Evolutionary conservation across 2,888 invertebrate genomes (phyloP).

Genomic region (Cerceris rybyensis): DNA sequence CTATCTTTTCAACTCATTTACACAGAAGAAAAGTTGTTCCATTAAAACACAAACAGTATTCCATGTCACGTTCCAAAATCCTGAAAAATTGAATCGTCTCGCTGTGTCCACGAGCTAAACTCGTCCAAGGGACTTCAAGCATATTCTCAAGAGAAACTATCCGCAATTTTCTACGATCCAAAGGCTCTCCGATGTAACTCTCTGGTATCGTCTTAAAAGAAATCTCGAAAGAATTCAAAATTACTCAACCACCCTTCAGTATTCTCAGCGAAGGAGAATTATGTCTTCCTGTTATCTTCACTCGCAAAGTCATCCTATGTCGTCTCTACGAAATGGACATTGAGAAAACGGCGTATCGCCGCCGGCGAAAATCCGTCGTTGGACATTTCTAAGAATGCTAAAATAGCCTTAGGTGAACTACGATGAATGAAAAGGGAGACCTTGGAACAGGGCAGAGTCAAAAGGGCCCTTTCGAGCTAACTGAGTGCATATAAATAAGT

Average conservation of each 20-base stretch:
- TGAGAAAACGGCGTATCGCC: conserved; percentile 34
- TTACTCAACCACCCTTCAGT: neutral
- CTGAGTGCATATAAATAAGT: conserved; percentile 61
- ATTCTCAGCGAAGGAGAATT: conserved; percentile 5
- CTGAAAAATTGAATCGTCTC: too few species aligned
- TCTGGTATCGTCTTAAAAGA: too few species aligned
- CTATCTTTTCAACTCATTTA: too few species aligned
- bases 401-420: conserved; percentile 35
- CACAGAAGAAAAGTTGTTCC: too few species aligned
- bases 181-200: too few species aligned
- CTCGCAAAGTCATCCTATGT: neutral
- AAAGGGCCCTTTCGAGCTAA: conserved; percentile 57
- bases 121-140: too few species aligned
- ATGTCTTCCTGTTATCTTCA: neutral
- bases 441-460: conserved; percentile 36
- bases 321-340: conserved; percentile 6
- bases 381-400: conserved; percentile 44
- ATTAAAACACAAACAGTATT: too few species aligned
- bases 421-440: conserved; percentile 40
- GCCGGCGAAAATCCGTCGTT: conserved; percentile 51
- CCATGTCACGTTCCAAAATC: too few species aligned
- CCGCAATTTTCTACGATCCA: too few species aligned
- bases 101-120: too few species aligned
- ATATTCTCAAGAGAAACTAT: too few species aligned
- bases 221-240: neutral